Conservation (phyloP, 2,888 invertebrate genomes). For the Xestia xanthographa region DNA sequence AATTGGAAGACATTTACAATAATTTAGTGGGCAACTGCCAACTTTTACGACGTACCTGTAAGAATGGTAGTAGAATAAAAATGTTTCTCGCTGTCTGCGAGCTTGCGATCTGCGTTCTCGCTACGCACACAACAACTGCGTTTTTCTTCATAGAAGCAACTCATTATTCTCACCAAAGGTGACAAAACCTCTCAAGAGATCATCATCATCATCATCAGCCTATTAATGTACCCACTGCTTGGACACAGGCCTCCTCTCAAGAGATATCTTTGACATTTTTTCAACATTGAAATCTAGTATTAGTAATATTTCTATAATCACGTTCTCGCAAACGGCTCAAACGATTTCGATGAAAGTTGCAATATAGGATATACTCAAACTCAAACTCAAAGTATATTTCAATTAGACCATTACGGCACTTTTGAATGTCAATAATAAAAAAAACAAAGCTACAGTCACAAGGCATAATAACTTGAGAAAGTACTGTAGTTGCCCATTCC, state of each 20-base stretch:
- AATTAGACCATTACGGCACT: no score
- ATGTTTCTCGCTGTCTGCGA: slow-evolving; percentile 34
- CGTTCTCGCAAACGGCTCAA: not conserved
- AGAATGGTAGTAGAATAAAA: slow-evolving; percentile 50
- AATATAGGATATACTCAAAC: no score
- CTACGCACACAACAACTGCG: not conserved
- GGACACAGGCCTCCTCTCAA: no score
- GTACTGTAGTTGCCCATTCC: no score
- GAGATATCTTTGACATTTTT: not conserved
- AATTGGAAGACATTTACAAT: slow-evolving; percentile 63
- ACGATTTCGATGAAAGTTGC: not conserved
- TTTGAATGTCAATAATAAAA: no score
- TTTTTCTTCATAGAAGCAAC: not conserved
- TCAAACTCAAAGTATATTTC: no score
- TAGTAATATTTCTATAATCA: not conserved
- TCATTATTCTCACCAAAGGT: no score
- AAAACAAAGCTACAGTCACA: no score
- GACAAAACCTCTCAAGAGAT: no score
- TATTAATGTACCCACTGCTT: no score
- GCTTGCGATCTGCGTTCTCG: not conserved
- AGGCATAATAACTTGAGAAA: no score
- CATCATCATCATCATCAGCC: no score
- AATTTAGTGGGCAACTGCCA: slow-evolving; percentile 64
- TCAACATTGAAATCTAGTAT: not conserved
- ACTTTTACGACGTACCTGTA: slow-evolving; percentile 59